A percentile compares a stretch with the other conserved stretches of the same genome.
Conservation (phyloP, 2,888 invertebrate species). For the Harmothoe impar region DNA sequence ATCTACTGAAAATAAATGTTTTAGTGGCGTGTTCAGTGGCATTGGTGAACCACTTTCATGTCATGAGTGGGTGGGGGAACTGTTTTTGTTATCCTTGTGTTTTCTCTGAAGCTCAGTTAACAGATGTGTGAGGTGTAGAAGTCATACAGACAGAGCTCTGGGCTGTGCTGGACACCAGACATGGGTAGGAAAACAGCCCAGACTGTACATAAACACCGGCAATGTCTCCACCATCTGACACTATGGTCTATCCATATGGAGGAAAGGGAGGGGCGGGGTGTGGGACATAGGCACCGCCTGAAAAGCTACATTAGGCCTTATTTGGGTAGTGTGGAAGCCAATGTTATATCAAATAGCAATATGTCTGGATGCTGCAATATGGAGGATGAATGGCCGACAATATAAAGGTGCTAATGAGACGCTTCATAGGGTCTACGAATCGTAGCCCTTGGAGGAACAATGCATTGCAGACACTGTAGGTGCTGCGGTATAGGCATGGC, state of each 20-base stretch:
- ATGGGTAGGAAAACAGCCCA: neutral
- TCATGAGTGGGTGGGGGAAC: neutral
- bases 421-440: neutral
- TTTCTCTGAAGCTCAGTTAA: neutral
- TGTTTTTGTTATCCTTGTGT: constrained; percentile 26
- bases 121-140: constrained; percentile 28
- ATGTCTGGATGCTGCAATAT: neutral
- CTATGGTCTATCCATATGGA: constrained; percentile 21
- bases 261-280: neutral
- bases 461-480: neutral
- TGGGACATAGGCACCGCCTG: neutral
- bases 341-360: neutral
- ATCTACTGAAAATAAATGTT: neutral
- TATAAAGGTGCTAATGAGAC: neutral
- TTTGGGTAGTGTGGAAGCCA: no score
- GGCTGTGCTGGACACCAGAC: constrained; percentile 16
- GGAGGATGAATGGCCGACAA: neutral
- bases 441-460: no score
- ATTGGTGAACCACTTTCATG: constrained; percentile 24
- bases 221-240: constrained; percentile 23
- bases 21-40: neutral
- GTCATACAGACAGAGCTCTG: neutral
- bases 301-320: no score
- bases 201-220: neutral
- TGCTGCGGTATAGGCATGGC: no score